Base-by-base conservation (phyloP, 2,113 vertebrate species). In the Calypte anna region DNA sequence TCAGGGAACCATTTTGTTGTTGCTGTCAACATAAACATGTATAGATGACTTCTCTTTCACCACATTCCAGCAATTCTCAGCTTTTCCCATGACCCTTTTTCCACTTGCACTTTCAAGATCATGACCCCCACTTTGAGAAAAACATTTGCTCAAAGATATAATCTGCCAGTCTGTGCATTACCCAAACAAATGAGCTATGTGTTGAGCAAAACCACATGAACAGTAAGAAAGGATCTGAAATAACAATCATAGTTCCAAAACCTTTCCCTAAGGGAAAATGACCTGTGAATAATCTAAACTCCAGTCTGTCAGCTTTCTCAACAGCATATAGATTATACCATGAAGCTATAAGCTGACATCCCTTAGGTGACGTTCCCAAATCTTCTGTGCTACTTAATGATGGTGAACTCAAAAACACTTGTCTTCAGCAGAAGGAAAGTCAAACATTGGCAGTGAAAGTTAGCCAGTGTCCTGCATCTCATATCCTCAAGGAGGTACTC, bases 41-140 rank as follows among this genome's bases (percentile, higher is more conserved):
- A 70, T 75, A 93, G 91, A 88, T 95, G 87, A 43, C 67, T 87
- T 76, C 53, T n/a, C 64, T 93, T 93, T 90, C 82, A 90, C 61
- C 76, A 54, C 64, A 83, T 95, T 90, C 50, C 80, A 84, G 46
- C 80, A 86, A 48, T 88, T 83, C 64, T 75, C 64, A 75, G 23
- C 38, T 96, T 96, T 96, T 93, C 96, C 92, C 92, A 90, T 93
- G 90, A 94, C 90, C 92, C 88, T 31, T 67, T 88, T 96, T 94
- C 91, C 86, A 94, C 88, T 72, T 88, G 80, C 79, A 78, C 69
- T 93, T 95, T 80, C 83, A 95, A 93, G 96, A 93, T 67, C 92
- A 81, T 61, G 95, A 95, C 91, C 92, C 82, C 33, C 24, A 44
- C 61, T 92, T 91, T 90, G 67, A 75, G 90, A 95, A 86, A 16